These are phyloP conservation scores for Petromus typicus DNA, from an alignment of 2,113 vertebrate species.

Conservation along the genomic window DNA sequence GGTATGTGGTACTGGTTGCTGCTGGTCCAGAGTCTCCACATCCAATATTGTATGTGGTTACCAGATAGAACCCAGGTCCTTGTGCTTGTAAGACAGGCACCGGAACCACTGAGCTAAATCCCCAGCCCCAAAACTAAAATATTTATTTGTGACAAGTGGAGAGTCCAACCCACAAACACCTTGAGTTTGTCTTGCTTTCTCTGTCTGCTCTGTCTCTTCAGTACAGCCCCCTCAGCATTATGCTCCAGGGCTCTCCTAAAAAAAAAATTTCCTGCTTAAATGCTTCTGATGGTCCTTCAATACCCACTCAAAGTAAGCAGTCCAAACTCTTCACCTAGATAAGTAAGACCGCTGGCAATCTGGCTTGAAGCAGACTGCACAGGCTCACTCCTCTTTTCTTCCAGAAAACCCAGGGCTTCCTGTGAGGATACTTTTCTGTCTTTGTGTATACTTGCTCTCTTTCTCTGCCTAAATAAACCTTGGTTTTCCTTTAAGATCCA, in stretches of 20 bases:
- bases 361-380: background rate
- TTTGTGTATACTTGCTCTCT: background rate
- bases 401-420: background rate
- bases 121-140: background rate
- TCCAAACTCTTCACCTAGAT: constrained; percentile 54
- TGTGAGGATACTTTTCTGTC: background rate
- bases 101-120: too few relatives aligned
- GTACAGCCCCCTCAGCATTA: background rate
- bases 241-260: constrained; percentile 20
- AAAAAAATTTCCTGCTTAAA: constrained; percentile 48
- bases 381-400: background rate
- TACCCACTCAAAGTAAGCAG: constrained; percentile 41
- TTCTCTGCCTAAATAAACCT: constrained; percentile 9
- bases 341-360: constrained; percentile 53
- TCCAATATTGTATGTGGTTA: too few relatives aligned
- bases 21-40: too few relatives aligned
- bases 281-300: constrained; percentile 59
- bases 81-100: too few relatives aligned
- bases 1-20: too few relatives aligned
- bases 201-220: background rate
- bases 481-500: background rate
- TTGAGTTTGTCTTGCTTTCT: background rate
- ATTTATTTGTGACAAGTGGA: background rate
- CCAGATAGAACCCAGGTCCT: too few relatives aligned
- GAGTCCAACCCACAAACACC: background rate